Base-by-base conservation (phyloP, 2,888 invertebrate species). In the Pocota personata region DNA sequence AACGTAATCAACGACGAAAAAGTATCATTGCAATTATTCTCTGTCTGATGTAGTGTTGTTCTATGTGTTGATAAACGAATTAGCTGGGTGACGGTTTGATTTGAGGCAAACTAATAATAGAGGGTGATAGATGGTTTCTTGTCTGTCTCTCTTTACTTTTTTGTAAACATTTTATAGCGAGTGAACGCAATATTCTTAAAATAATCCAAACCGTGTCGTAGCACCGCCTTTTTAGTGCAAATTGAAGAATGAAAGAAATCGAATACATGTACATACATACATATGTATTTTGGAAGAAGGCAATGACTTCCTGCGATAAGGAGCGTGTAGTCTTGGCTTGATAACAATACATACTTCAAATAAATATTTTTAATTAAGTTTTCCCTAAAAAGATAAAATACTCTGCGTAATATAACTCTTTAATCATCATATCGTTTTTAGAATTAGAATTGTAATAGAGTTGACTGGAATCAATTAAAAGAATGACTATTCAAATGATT, bases 261-360 rank as follows among this genome's bases (percentile, higher is more conserved):
- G 30, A 8, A 30, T 27, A 30, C 5, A 27, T 46, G 16, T 16
- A 14, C 50, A 37, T 67, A 19, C 32, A 14, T 24, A 64, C 10
- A 2, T 4, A 19, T n/a, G 16, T 12, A 48, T 16, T 48, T 62
- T 12, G 16, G 46, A 64, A 37, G 30, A 62, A 72, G 46, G 30
- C 64, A 72, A 30, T 72, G 55, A 78, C 62, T 83, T 84, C 46
- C 62, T 79, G 75, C 40, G 84, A 79, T 75, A 84, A 79, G 79
- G 40, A 43, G 3, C 14, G 14, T 14, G 14, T 40, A 40, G 40
- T 40, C 14, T 14, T 24, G 55, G 14, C 10, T 8, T 76, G 66
- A 67, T 76, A 67, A 64, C 35, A 24, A 19, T n/a, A 48, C 48
- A 21, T 14, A 48, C 46, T 52, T 27, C 2, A 21, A 50, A 64